Evolutionary conservation across 2,888 invertebrate genomes (phyloP), one percentile per base, ranked within the genome.

Genomic region (Melinaea marsaeus): DNA sequence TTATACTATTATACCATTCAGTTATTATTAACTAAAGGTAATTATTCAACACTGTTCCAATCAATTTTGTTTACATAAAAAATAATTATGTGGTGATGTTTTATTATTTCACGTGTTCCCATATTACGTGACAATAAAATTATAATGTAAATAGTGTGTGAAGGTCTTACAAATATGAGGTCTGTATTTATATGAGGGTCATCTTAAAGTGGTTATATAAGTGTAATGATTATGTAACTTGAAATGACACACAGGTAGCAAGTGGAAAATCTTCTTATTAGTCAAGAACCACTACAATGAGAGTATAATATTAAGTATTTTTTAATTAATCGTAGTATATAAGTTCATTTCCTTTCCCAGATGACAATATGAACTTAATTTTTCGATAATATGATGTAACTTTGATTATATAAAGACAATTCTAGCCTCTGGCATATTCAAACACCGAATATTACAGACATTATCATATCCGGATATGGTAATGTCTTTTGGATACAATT

Each of bases 141-240:
- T 32, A 48, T n/a, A 13, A 32, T n/a, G n/a, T 46, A n/a, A 13
- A 46, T 2, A 9, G 51, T 51, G 22, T 11, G 32, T 32, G 6
- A 32, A 32, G 32, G 22, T 7, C 7, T 32, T 51, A 32, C 32
- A 32, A 32, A 9, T n/a, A 51, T 51, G 7, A 51, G 2, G 11
- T 32, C 6, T 51, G 6, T 51, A 32, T 5, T 51, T 51, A 51
- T 32, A n/a, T 32, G 11, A 32, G 51, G 9, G 22, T 51, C 51
- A 51, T 11, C 32, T 51, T 51, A 51, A 11, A 51, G 51, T 32
- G 51, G 51, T 51, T 22, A 32, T 32, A 51, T 32, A 48, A 48
- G n/a, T 51, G 7, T 32, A 51, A 51, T 51, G n/a, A 32, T 51
- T 51, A 51, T 32, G 7, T 11, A 51, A 32, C 51, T 22, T 3